Evolutionary conservation across 2,888 invertebrate species (phyloP).

Genomic region (Mythimna pallens): DNA sequence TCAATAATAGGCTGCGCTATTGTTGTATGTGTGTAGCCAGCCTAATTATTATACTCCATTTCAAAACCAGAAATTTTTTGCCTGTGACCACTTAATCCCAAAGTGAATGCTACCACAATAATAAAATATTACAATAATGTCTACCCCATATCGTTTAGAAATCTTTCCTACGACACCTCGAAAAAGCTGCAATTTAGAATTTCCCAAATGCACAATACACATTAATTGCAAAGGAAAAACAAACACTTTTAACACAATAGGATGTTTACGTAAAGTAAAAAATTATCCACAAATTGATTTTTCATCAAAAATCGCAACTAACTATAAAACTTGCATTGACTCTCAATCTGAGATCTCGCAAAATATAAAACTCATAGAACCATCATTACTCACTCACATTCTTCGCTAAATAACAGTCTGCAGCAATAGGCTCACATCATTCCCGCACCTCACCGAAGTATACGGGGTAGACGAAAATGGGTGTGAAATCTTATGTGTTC

Average conservation of each 20-base stretch:
- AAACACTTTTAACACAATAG: conserved; percentile 43
- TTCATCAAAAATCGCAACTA: conserved; percentile 51
- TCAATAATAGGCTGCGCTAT: not conserved
- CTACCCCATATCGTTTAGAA: conserved; percentile 65
- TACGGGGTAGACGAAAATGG: conserved; percentile 76
- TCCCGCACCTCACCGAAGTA: conserved; percentile 39
- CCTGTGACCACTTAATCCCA: conserved; percentile 46
- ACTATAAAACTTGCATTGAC: conserved; percentile 56
- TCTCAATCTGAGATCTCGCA: conserved; percentile 60
- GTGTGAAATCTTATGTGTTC: conserved; percentile 78
- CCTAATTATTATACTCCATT: not conserved
- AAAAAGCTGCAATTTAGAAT: conserved; percentile 62
- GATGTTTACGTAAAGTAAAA: conserved; percentile 37
- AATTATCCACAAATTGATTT: conserved; percentile 37
- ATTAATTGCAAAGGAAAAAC: conserved; percentile 31
- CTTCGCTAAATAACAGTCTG: conserved; percentile 53
- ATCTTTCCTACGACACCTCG: conserved; percentile 37
- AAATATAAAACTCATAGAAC: conserved; percentile 42
- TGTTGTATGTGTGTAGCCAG: not conserved
- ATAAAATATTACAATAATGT: conserved; percentile 69
- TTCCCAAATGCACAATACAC: conserved; percentile 50
- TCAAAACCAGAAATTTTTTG: not conserved
- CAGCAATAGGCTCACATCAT: conserved; percentile 41
- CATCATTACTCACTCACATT: conserved; percentile 43
- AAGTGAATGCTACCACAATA: conserved; percentile 83